phyloP scores from a whole-genome alignment of 2,888 invertebrate genomes.

The Chymomyza amoena region DNA sequence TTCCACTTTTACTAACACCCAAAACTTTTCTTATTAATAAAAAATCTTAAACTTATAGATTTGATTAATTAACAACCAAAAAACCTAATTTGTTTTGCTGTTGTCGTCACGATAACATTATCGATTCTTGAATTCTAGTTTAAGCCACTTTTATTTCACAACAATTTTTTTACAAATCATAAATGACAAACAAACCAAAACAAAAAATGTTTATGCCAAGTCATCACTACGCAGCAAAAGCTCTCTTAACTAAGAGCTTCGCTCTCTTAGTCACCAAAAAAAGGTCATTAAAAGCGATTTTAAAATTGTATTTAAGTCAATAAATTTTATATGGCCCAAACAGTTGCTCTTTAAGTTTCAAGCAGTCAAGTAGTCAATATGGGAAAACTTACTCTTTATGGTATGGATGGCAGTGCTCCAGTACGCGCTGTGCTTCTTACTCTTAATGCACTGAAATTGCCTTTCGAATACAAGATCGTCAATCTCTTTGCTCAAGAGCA shows the following conservation, averaged over 20 bases:
- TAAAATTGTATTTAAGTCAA: neutral
- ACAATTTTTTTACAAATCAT: neutral
- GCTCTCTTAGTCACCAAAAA: no score
- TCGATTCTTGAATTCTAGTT: neutral
- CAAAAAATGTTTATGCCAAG: neutral
- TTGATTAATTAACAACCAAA: no score
- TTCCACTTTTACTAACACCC: no score
- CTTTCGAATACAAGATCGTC: slow-evolving; percentile 60
- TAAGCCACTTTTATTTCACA: neutral
- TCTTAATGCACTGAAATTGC: slow-evolving; percentile 61
- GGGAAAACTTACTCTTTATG: slow-evolving; percentile 66
- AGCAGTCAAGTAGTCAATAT: slow-evolving; percentile 29
- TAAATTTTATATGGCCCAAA: neutral
- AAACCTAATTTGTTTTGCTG: no score
- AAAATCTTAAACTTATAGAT: no score
- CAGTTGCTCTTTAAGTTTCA: neutral
- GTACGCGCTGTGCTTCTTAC: slow-evolving; percentile 66
- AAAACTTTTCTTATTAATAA: no score
- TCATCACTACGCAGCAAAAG: neutral
- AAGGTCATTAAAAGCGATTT: neutral
- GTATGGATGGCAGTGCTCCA: slow-evolving; percentile 60
- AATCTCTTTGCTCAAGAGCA: slow-evolving; percentile 62
- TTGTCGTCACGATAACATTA: no score
- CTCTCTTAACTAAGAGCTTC: neutral
- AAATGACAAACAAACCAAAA: neutral